These are phyloP conservation scores for Hucho hucho DNA, from an alignment of 2,113 vertebrate genomes.

Conservation along the genomic window DNA sequence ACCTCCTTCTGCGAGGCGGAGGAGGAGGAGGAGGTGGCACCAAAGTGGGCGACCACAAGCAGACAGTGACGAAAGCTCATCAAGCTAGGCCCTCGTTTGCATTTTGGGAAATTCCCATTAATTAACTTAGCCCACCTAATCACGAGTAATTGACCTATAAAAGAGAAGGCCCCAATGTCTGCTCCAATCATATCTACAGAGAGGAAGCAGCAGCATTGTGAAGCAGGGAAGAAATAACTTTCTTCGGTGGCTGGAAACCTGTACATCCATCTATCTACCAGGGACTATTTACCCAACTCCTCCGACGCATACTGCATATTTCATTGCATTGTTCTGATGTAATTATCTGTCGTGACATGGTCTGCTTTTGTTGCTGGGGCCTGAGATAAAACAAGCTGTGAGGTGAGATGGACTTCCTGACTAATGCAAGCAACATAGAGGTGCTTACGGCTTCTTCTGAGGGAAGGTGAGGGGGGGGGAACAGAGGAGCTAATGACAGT, in stretches of 20 bases:
- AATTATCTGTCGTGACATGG: conserved; percentile 80
- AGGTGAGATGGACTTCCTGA: conserved; percentile 70
- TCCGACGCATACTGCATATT: conserved; percentile 37
- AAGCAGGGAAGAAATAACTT: conserved; percentile 62
- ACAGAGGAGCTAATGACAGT: conserved; percentile 79
- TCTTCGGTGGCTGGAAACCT: conserved; percentile 43
- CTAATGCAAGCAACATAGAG: conserved; percentile 74
- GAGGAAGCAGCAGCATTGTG: conserved; percentile 73
- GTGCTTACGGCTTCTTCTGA: conserved; percentile 79
- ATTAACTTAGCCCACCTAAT: conserved; percentile 86
- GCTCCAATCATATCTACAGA: conserved; percentile 81
- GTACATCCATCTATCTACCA: conserved; percentile 43
- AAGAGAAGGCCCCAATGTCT: conserved; percentile 82
- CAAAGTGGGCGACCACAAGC: conserved; percentile 16
- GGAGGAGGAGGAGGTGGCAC: conserved; percentile 37
- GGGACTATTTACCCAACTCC: conserved; percentile 33
- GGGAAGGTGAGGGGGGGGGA: conserved; percentile 77
- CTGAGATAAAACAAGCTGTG: conserved; percentile 60
- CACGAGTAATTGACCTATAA: conserved; percentile 91
- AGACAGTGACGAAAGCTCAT: conserved; percentile 70
- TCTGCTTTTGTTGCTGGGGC: conserved; percentile 53
- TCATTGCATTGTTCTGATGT: conserved; percentile 63
- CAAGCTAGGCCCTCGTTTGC: conserved; percentile 70
- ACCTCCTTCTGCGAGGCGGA: conserved; percentile 56
- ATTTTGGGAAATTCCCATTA: conserved; percentile 81